phyloP scores from a whole-genome alignment of 2,888 invertebrate species.

The Polymixis flavicincta region DNA sequence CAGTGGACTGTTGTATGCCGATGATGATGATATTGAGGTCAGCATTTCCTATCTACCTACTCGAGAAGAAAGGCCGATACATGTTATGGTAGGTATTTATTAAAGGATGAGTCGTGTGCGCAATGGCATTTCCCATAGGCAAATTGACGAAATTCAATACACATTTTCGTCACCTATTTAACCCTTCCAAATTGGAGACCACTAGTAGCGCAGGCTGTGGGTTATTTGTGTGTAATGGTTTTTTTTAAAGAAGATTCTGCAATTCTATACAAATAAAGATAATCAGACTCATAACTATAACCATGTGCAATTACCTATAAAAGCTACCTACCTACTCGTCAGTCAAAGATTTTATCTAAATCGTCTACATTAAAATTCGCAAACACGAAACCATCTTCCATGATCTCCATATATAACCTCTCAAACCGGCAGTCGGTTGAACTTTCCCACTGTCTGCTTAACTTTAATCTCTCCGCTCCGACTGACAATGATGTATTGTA shows the following conservation, averaged over 20 bases:
- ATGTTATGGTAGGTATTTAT: background rate
- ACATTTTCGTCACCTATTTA: background rate
- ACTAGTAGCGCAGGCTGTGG: no score
- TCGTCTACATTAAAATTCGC: slow-evolving; percentile 13
- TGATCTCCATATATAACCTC: slow-evolving; percentile 30
- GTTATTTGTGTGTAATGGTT: no score
- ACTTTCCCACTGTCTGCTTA: slow-evolving; percentile 62
- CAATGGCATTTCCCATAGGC: background rate
- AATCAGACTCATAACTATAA: background rate
- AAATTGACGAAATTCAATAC: background rate
- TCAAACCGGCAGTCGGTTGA: slow-evolving; percentile 40
- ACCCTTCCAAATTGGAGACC: background rate
- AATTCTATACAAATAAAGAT: background rate
- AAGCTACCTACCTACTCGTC: no score
- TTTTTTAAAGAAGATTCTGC: no score
- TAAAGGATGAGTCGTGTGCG: background rate
- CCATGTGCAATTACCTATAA: background rate
- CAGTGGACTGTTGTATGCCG: no score
- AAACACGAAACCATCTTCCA: background rate
- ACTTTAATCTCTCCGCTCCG: slow-evolving; percentile 58
- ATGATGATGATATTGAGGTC: no score
- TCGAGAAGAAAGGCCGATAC: no score
- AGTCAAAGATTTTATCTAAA: slow-evolving; percentile 2
- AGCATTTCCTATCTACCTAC: no score
- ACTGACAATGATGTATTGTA: slow-evolving; percentile 88